Evolutionary conservation across 2,888 invertebrate genomes (phyloP).

Genomic region (Ethmia dodecea): DNA sequence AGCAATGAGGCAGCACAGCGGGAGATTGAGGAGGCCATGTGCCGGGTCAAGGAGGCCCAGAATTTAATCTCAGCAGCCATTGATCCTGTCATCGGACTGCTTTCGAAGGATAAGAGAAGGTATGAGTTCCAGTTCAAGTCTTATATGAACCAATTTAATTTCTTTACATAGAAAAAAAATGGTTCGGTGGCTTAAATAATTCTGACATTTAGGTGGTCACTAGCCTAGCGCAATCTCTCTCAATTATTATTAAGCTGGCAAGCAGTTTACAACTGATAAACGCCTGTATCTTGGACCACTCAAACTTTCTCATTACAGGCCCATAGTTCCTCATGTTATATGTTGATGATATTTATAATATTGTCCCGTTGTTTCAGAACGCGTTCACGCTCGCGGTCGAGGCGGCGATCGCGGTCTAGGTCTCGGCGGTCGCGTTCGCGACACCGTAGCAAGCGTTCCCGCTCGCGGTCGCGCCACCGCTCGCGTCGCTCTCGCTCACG

Average conservation of each 20-base stretch:
- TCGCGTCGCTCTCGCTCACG: constrained; percentile 79
- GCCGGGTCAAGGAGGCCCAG: constrained; percentile 96
- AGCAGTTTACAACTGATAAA: too few relatives aligned
- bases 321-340: too few relatives aligned
- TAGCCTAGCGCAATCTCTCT: too few relatives aligned
- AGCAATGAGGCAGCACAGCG: constrained; percentile 96
- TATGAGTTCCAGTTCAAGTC: too few relatives aligned
- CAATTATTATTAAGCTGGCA: too few relatives aligned
- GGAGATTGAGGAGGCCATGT: constrained; percentile 98
- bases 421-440: constrained; percentile 80
- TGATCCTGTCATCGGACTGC: constrained; percentile 91
- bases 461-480: constrained; percentile 76
- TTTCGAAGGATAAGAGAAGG: constrained; percentile 91
- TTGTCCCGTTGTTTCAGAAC: constrained; percentile 43
- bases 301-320: too few relatives aligned
- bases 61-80: constrained; percentile 96
- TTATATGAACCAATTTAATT: too few relatives aligned
- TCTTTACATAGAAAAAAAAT: too few relatives aligned
- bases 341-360: background rate
- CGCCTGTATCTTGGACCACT: too few relatives aligned
- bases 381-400: constrained; percentile 73
- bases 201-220: too few relatives aligned
- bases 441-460: constrained; percentile 73
- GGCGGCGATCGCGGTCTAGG: constrained; percentile 80
- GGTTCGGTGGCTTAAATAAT: too few relatives aligned